Base-by-base conservation (phyloP, 1,140 invertebrate genomes). In the Drosophila kohkoa region DNA sequence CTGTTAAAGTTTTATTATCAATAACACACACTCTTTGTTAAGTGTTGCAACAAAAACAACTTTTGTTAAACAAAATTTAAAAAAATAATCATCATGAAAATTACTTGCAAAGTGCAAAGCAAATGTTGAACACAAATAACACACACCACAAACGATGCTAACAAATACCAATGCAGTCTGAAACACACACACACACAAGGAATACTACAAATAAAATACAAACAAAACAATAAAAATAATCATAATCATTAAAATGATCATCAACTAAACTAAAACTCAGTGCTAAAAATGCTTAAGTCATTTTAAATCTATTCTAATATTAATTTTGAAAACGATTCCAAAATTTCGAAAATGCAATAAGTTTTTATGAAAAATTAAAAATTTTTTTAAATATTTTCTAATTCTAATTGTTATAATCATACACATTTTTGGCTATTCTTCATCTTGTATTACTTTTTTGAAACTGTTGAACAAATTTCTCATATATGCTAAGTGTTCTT, bases 161-260 rank as follows among this genome's bases (percentile, higher is more conserved):
- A 38, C 16, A 28, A 67, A 48, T 28, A 82, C 67, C 64, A 82
- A 79, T 66, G 58, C 66, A 65, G 55, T 13, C 73, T 63, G 38
- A 75, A 15, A 57, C 13, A 41, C 54, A 49, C 43, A 49, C 43
- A 46, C 72, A 54, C 25, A 51, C 15, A 32, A 67, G 52, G 63
- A 67, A 60, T 64, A 58, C 58, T 16, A 48, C n/a, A 48, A 46
- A 43, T 13, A 30, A 63, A 52, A 48, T 41, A 45, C 20, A 13
- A 75, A 46, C 6, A 35, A 28, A 4, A 60, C 10, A 45, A 20
- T 25, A 11, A 75, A 43, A 51, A 20, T 38, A 15, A 55, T 10
- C 7, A 48, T 41, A 52, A 52, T 7, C 16, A 49, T 7, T 63
- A 52, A 52, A 52, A 51, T 52, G 46, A 51, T 51, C 5, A 63